Evolutionary conservation across 2,797 vertebrate species (phyloP).

Genomic region (Falco novaeseelandiae): DNA sequence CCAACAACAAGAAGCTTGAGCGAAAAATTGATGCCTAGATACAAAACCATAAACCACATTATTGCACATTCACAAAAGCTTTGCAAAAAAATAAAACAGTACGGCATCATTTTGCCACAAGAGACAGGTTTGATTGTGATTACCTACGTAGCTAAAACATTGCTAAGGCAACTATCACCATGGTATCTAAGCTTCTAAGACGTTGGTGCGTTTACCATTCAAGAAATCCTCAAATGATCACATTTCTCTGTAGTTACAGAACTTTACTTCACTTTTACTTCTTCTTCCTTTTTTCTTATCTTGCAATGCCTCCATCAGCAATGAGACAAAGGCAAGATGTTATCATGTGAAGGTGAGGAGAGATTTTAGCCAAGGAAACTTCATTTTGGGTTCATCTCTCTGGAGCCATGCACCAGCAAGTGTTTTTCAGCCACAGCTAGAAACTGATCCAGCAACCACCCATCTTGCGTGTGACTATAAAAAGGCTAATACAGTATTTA

Average conservation of each 20-base stretch:
- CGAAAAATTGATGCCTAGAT: neutral
- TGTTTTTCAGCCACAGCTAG: neutral
- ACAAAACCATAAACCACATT: neutral
- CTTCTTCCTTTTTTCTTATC: neutral
- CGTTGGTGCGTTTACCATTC: neutral
- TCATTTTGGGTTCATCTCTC: neutral
- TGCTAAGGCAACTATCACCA: slow-evolving; percentile 69
- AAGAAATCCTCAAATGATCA: slow-evolving; percentile 5
- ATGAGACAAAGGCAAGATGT: neutral
- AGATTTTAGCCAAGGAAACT: neutral
- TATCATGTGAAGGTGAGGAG: neutral
- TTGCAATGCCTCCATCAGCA: neutral
- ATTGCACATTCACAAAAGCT: slow-evolving; percentile 19
- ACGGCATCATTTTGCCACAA: neutral
- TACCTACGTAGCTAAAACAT: slow-evolving; percentile 32
- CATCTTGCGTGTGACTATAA: neutral
- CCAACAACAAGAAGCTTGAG: neutral
- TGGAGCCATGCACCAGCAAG: neutral
- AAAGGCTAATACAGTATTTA: neutral
- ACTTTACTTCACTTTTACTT: neutral
- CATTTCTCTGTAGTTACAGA: neutral
- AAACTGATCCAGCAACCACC: neutral
- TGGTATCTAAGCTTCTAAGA: slow-evolving; percentile 45
- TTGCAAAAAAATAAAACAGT: neutral
- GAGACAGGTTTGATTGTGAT: slow-evolving; percentile 20